These are phyloP conservation scores for Xylota sylvarum DNA, from an alignment of 2,888 invertebrate genomes.

Conservation along the genomic window DNA sequence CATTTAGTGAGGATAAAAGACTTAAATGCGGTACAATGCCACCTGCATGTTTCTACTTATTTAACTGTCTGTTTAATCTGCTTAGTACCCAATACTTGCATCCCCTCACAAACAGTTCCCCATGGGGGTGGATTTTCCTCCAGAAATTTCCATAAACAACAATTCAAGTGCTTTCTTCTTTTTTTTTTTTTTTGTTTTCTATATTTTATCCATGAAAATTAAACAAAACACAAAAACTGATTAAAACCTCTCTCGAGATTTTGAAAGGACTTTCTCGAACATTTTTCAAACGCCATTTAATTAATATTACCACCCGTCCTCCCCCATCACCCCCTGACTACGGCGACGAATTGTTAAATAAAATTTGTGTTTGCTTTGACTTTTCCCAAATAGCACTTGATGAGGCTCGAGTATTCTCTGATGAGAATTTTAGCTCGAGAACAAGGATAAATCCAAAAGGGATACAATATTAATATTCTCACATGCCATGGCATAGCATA, in stretches of 20 bases:
- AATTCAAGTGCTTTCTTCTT: no score
- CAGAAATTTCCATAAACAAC: no score
- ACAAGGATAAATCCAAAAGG: conserved; percentile 31
- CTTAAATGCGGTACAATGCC: no score
- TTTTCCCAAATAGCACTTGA: conserved; percentile 59
- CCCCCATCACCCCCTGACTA: neutral
- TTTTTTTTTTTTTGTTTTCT: no score
- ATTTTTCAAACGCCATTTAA: conserved; percentile 64
- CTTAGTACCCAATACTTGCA: no score
- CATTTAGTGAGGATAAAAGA: no score
- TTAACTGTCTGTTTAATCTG: no score
- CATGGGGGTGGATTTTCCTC: no score
- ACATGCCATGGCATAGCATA: no score
- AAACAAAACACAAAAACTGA: conserved; percentile 48
- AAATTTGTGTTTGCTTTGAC: conserved; percentile 39
- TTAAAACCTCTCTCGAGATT: conserved; percentile 46
- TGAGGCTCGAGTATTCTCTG: conserved; percentile 60
- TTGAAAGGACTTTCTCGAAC: conserved; percentile 28
- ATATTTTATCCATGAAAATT: conserved; percentile 9
- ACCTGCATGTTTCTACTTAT: no score
- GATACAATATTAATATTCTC: conserved; percentile 55
- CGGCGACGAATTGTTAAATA: conserved; percentile 41
- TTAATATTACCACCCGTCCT: conserved; percentile 43
- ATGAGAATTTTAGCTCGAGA: conserved; percentile 30
- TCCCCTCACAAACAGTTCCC: no score